These are phyloP conservation scores for Dreissena rostriformis DNA, from an alignment of 1,140 invertebrate species.

Conservation along the genomic window DNA sequence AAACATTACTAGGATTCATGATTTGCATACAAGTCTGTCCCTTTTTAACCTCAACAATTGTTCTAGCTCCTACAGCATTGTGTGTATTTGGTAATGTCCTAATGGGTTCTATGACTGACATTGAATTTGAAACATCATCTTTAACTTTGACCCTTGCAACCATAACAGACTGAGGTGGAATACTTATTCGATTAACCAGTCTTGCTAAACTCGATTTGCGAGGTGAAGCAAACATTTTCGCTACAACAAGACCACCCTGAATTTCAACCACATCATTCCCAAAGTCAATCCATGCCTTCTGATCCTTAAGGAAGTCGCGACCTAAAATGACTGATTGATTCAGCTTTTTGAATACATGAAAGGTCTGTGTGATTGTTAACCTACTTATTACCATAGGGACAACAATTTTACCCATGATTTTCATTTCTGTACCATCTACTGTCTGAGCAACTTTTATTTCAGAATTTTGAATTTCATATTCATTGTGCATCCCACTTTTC, in stretches of 20 bases:
- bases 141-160: slow-evolving; percentile 24
- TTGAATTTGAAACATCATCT: background rate
- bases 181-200: slow-evolving; percentile 19
- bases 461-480: background rate
- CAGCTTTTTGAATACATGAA: slow-evolving; percentile 29
- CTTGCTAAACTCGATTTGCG: background rate
- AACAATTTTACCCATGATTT: slow-evolving; percentile 17
- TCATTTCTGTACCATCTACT: slow-evolving; percentile 18
- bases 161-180: slow-evolving; percentile 22
- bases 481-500: slow-evolving; percentile 4
- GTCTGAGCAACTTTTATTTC: slow-evolving; percentile 14
- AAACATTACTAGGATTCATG: slow-evolving; percentile 14
- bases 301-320: slow-evolving; percentile 20
- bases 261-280: slow-evolving; percentile 19
- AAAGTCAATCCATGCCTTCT: slow-evolving; percentile 29
- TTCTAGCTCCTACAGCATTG: slow-evolving; percentile 15
- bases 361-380: slow-evolving; percentile 13
- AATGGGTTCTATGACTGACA: slow-evolving; percentile 22
- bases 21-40: background rate
- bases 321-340: slow-evolving; percentile 17
- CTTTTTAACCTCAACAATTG: background rate
- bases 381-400: slow-evolving; percentile 19
- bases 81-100: slow-evolving; percentile 27
- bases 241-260: slow-evolving; percentile 19
- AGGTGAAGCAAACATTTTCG: slow-evolving; percentile 19